These are phyloP conservation scores for Eurosta solidaginis DNA, from an alignment of 1,140 invertebrate genomes.

Conservation along the genomic window DNA sequence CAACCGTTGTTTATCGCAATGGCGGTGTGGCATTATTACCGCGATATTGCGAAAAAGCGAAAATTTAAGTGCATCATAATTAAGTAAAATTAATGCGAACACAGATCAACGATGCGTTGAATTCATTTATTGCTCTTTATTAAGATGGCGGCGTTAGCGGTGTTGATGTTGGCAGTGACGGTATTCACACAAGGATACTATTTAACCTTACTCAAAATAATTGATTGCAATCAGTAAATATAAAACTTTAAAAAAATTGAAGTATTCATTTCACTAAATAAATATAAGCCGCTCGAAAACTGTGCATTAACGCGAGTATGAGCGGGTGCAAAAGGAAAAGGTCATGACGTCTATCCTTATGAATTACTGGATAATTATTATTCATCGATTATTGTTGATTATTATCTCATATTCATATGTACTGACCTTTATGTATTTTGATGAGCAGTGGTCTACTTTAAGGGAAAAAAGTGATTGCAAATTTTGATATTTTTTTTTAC, in stretches of 20 bases:
- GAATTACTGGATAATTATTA: too few relatives aligned
- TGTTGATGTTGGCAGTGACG: not conserved
- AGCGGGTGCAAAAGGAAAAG: not conserved
- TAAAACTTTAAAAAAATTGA: not conserved
- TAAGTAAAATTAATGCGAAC: conserved; percentile 10
- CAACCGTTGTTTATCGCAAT: not conserved
- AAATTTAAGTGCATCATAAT: conserved; percentile 23
- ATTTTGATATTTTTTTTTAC: too few relatives aligned
- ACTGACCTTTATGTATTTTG: too few relatives aligned
- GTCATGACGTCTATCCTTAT: too few relatives aligned
- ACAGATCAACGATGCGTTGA: not conserved
- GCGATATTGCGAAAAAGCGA: not conserved
- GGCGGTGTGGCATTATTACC: not conserved
- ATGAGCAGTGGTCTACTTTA: too few relatives aligned
- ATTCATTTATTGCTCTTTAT: not conserved
- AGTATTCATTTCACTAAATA: conserved; percentile 10
- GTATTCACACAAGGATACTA: not conserved
- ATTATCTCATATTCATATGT: too few relatives aligned
- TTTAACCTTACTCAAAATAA: not conserved
- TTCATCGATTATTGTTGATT: too few relatives aligned
- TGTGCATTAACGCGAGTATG: too few relatives aligned
- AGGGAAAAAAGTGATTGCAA: too few relatives aligned
- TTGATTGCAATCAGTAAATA: not conserved
- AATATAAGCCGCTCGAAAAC: not conserved
- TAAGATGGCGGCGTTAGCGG: not conserved